Base-by-base conservation (phyloP, 2,888 invertebrate genomes). In the Thysanoteuthis rhombus region DNA sequence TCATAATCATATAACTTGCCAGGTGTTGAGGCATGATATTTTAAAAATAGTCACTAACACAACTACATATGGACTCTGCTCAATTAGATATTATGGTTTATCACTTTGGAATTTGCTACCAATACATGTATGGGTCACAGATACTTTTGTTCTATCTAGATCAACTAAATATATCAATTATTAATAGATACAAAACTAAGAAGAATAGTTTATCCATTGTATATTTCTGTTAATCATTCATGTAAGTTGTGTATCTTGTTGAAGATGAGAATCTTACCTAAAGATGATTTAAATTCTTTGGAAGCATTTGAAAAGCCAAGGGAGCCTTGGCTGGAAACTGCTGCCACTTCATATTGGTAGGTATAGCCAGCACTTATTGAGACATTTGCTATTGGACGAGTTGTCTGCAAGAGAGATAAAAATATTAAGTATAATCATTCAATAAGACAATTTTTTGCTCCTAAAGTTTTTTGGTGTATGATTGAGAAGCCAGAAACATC, bases 311-410 rank as follows among this genome's bases (percentile, higher is more conserved):
- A 91, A 91, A 91, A 91, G 28, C 91, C 91, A 40, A 91, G 91
- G 10, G 91, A 91, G 10, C 91, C 91, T 91, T 91, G 91, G 45
- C 91, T 91, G 40, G 91, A 91, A n/a, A 91, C 91, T 39, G 91
- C 91, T 28, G 91, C 91, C 40, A 91, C 91, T 42, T 40, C 91
- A 40, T 91, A 91, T 40, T 91, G 91, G n/a, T 91, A 91, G 32
- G 91, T 91, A 38, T 91, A 91, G 32, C 91, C 91, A 91, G 91
- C 91, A n/a, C 42, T 42, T 91, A 91, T 91, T 42, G 91, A 91
- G 12, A 91, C 91, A 91, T 91, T 91, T n/a, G 91, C 91, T 40
- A 91, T 91, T n/a, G 91, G 91, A 40, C 91, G 91, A 91, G 91
- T 91, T 42, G 91, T 91, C 91, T 91, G 91, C n/a, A 91, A 42